These are phyloP conservation scores for Allygus modestus DNA, from an alignment of 2,888 invertebrate species.

Conservation along the genomic window DNA sequence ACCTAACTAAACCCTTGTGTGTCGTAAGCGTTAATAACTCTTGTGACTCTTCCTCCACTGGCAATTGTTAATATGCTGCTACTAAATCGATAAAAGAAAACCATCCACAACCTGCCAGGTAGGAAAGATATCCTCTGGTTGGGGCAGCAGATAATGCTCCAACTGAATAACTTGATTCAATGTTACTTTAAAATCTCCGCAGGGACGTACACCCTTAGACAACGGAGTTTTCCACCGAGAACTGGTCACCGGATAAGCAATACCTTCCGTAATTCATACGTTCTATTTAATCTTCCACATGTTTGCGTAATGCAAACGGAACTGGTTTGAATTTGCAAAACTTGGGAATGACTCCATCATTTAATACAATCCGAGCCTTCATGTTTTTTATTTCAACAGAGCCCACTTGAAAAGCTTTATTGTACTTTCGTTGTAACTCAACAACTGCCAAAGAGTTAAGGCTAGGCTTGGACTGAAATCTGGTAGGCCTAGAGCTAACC, in stretches of 20 bases:
- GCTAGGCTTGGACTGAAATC: conserved; percentile 1
- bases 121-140: conserved; percentile 71
- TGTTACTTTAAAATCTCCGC: conserved; percentile 71
- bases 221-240: conserved; percentile 70
- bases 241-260: conserved; percentile 45
- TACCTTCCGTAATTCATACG: no score
- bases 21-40: conserved; percentile 71
- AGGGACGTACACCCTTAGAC: no score
- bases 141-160: conserved; percentile 71
- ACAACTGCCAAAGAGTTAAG: not conserved
- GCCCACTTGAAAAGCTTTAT: no score
- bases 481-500: not conserved
- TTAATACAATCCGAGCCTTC: no score
- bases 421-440: conserved; percentile 19
- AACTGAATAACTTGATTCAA: conserved; percentile 69
- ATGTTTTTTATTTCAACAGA: no score
- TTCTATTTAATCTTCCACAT: no score
- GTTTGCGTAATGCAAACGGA: conserved; percentile 27
- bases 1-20: conserved; percentile 67
- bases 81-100: conserved; percentile 68
- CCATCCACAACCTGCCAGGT: conserved; percentile 66
- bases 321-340: no score
- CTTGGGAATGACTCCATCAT: no score
- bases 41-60: conserved; percentile 68
- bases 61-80: conserved; percentile 71